Conservation (phyloP, 2,797 vertebrate genomes). For the Gallirallus australis region DNA sequence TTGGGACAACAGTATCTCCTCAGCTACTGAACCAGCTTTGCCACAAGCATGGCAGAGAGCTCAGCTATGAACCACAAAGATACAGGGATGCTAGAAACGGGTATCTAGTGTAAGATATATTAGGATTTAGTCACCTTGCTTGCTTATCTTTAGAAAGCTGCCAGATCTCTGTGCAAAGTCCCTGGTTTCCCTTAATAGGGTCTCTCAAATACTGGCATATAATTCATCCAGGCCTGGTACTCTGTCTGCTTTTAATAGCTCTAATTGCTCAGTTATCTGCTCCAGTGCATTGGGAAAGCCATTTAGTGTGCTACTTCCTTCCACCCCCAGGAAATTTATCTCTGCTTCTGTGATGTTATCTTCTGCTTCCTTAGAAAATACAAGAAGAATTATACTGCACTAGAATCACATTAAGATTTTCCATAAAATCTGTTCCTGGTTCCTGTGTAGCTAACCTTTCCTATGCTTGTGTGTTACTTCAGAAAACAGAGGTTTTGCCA, state of each 20-base stretch:
- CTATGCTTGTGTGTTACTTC: background rate
- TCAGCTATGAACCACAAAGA: background rate
- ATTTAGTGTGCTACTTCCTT: background rate
- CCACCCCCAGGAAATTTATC: background rate
- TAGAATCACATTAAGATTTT: background rate
- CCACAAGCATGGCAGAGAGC: accelerated
- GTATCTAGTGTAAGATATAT: background rate
- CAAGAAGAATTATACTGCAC: background rate
- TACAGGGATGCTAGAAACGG: background rate
- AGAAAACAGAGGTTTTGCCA: background rate
- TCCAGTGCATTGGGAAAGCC: slow-evolving; percentile 15
- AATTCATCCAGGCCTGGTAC: slow-evolving; percentile 2
- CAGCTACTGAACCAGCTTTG: background rate
- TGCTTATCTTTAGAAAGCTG: background rate
- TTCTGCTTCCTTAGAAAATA: slow-evolving; percentile 17
- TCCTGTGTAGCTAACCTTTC: background rate
- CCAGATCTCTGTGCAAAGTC: background rate
- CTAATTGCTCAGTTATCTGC: slow-evolving; percentile 45
- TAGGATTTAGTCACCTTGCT: background rate
- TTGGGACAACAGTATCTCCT: background rate
- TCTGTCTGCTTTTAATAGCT: slow-evolving; percentile 14
- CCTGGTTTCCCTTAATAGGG: background rate
- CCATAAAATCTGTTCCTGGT: background rate
- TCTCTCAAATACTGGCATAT: background rate
- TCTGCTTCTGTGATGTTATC: slow-evolving; percentile 3